Conservation (phyloP, 2,113 vertebrate species). For the Nymphicus hollandicus region DNA sequence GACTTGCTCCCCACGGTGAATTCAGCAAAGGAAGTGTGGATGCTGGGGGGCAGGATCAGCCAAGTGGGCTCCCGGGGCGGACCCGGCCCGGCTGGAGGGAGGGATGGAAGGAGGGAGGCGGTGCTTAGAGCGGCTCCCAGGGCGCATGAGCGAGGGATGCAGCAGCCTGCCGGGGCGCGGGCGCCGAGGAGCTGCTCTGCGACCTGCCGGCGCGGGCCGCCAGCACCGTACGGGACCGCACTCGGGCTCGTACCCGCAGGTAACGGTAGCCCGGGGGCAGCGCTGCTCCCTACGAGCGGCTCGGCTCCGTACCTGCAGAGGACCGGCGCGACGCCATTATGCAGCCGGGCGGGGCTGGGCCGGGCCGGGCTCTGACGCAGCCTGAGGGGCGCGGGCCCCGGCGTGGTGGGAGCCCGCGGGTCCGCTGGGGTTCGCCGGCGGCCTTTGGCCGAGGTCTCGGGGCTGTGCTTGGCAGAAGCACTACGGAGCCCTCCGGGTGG, state of each 20-base stretch:
- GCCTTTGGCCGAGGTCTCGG: no score
- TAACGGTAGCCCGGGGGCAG: neutral
- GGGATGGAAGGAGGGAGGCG: neutral
- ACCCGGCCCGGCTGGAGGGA: neutral
- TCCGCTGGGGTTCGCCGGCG: neutral
- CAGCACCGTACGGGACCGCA: neutral
- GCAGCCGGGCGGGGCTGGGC: neutral
- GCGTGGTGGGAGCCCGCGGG: neutral
- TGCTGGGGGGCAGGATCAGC: no score
- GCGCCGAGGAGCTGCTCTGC: neutral
- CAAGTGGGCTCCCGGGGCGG: accelerated
- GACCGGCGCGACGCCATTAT: neutral
- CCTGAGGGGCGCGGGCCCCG: neutral
- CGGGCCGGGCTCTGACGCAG: neutral
- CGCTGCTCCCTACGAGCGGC: neutral
- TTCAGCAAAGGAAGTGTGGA: neutral
- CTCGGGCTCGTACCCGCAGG: neutral
- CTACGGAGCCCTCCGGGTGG: no score
- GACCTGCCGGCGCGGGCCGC: neutral
- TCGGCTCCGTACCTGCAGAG: neutral
- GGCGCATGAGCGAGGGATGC: neutral
- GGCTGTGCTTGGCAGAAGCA: neutral
- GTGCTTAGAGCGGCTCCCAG: neutral
- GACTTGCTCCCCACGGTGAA: neutral
- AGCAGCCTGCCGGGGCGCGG: no score